These are phyloP conservation scores for Melangyna quadrimaculata DNA, from an alignment of 2,888 invertebrate genomes.

Conservation along the genomic window DNA sequence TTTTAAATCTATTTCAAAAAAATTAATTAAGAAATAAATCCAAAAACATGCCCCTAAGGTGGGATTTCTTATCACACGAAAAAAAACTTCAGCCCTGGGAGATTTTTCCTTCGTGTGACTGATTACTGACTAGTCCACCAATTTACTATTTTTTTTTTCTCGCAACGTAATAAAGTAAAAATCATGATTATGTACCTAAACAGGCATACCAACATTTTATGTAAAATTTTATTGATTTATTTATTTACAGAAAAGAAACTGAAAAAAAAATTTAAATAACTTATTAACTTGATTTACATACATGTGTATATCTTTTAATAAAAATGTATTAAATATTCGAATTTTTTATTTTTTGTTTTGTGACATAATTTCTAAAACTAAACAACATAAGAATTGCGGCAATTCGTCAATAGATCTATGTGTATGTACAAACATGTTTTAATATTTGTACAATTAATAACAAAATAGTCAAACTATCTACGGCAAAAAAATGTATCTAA, in stretches of 20 bases:
- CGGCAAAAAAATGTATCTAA: background rate
- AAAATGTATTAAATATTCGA: background rate
- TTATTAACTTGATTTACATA: background rate
- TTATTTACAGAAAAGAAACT: slow-evolving; percentile 16
- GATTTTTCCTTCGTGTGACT: too few relatives aligned
- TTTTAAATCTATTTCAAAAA: too few relatives aligned
- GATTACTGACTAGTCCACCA: too few relatives aligned
- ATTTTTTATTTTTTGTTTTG: background rate
- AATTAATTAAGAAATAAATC: too few relatives aligned
- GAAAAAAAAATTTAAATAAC: background rate
- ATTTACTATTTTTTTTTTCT: too few relatives aligned
- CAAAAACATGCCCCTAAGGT: too few relatives aligned
- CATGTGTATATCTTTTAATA: background rate
- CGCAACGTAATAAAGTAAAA: background rate
- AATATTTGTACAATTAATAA: slow-evolving; percentile 35
- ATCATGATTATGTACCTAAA: background rate
- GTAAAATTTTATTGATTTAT: background rate
- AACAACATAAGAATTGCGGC: slow-evolving; percentile 39
- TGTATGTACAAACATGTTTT: slow-evolving; percentile 47
- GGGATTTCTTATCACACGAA: too few relatives aligned
- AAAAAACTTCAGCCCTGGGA: too few relatives aligned
- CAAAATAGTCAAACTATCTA: slow-evolving; percentile 53
- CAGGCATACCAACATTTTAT: background rate
- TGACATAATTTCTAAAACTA: slow-evolving; percentile 24
- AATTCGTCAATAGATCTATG: slow-evolving; percentile 21